Base-by-base conservation (phyloP, 2,797 vertebrate species). In the Halcyon badia region DNA sequence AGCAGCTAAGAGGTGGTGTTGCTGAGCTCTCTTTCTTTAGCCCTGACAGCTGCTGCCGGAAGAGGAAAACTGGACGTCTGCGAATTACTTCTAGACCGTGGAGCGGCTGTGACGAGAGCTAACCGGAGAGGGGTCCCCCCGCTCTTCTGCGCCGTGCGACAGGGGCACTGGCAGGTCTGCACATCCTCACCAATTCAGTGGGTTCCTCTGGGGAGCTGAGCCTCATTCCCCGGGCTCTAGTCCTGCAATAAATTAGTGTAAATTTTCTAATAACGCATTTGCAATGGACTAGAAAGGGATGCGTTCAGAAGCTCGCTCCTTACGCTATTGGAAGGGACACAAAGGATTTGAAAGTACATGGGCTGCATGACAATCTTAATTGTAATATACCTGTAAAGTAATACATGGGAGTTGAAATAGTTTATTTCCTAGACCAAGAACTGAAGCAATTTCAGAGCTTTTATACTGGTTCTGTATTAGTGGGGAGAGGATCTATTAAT, bases 131-230 rank as follows among this genome's bases (percentile, higher is more conserved):
- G 99, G 16, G 97, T 99, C 18, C 98, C 98, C 16, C 99, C 99
- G 0, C 97, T 99, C 5, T 99, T 99, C 95, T 99, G 99, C 8
- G 99, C 99, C 0, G 99, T 99, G 33, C 99, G 99, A 81, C 99
- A 99, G 97, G 99, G 99, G 42, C 99, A 99, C 97, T 99, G 99
- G 99, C 99, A 99, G 99, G 99, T 99, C 97, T 90, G 98, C 61
- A 37, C 35, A 10, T 15, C 73, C 24, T 1, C 0, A 5, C 10
- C 3, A 9, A 0, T 31, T 61, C 31, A 17, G 14, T 3, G 24
- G 48, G 4, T 46, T 14, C 76, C 30, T 10, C 0, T 3, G 70
- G 79, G 51, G 44, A 14, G 14, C 0, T 1, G 8, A 5, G 25
- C 51, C 52, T 5, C 2, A 3, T 18, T 64, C 16, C 41, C 8